Base-by-base conservation (phyloP, 2,888 invertebrate genomes). In the Encarsia formosa region DNA sequence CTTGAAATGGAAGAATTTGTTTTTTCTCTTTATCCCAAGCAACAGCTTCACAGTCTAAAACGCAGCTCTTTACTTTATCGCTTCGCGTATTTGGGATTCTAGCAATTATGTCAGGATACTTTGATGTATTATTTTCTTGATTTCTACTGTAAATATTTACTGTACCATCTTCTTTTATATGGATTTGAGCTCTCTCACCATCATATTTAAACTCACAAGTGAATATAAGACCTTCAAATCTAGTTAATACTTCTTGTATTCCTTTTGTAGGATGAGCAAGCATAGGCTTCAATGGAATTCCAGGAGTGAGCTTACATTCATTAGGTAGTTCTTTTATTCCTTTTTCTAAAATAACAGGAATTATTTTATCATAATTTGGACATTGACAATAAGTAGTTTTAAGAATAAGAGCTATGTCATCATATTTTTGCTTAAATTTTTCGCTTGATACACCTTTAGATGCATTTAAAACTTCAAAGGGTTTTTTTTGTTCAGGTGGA, bases 141-240 rank as follows among this genome's bases (percentile, higher is more conserved):
- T 98, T 99, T 50, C 99, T 79, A 69, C 96, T 96, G 79, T 88
- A 99, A 59, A 99, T 85, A 61, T 82, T 82, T 0, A 96, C 83
- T 3, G 76, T 75, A 0, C 88, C 84, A 61, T 83, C 80, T 41
- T 83, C 82, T 22, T 76, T 70, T 22, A 83, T 76, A 69, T 94
- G 93, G 61, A 94, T 91, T 83, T 88, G 50, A 0, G 97, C 98
- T 63, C 99, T 80, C 79, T 99, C 99, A 1, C 99, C 99, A 75
- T 99, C 99, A 74, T 99, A 99, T 74, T 99, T 99, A 85, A 88
- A 99, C 77, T 99, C 99, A 73, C 98, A 98, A 1, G 97, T 97
- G 73, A 99, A 98, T 64, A 85, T 82, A 58, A 88, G 80, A 13
- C 87, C 86, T 54, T 91, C 91, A 52, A 74, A 84, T 65, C 92